Evolutionary conservation across 2,113 vertebrate genomes (phyloP), one percentile per base, ranked within the genome.

Genomic region (Otocyon megalotis): DNA sequence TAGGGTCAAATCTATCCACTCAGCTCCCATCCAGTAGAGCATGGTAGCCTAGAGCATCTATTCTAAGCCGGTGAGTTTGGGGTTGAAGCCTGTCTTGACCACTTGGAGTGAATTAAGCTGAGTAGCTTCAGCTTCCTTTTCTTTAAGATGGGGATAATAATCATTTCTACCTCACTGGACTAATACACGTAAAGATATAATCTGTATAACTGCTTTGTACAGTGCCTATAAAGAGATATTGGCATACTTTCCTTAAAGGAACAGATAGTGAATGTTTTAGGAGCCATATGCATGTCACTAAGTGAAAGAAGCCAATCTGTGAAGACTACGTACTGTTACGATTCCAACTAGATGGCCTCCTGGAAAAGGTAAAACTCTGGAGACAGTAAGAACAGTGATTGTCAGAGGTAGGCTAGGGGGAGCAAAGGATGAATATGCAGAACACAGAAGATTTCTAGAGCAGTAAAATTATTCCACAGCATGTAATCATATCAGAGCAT

Each of bases 181-280:
- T 77, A 26, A 91, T 35, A 8, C 62, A 6, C 74, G 28, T 76
- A 43, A 81, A 71, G 56, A 94, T n/a, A 30, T 56, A 77, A 32
- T 50, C 30, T 91, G 2, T 48, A 8, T 53, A 22, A 53, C 60
- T 87, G 17, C 30, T 76, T 81, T 88, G 56, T 35, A 69, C 32
- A 63, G 50, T 74, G 16, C 26, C 81, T 43, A 0, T 1, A 43
- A 43, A 79, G 24, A 82, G 24, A 82, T 12, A 19, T 19, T 37
- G 24, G 22, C 8, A 53, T 24, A 35, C 22, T 65, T 90, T 43
- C 28, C 72, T 11, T 65, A n/a, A 90, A 74, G 72, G 26, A 79
- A 14, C 7, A 67, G 54, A 82, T 56, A 93, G 30, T 58, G 50
- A 85, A 43, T 93, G 35, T 58, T 94, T 84, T 69, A 84, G 95